These are phyloP conservation scores for Lepus timidus DNA, from an alignment of 2,113 vertebrate genomes.

Conservation along the genomic window DNA sequence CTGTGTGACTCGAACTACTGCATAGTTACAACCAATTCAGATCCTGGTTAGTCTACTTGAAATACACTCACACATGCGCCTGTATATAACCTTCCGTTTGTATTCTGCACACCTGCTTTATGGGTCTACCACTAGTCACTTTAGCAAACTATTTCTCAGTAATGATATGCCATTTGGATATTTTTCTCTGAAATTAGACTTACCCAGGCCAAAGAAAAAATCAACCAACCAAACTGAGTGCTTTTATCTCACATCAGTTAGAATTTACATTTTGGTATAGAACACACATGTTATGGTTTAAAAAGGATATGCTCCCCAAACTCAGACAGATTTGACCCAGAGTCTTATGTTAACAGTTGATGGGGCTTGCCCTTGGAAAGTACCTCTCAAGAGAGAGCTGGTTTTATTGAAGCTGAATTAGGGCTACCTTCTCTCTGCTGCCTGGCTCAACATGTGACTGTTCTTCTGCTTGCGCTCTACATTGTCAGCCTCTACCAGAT, in stretches of 20 bases:
- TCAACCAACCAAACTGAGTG: neutral
- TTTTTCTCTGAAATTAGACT: neutral
- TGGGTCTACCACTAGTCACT: too few relatives aligned
- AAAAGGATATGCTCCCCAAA: too few relatives aligned
- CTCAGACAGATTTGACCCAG: too few relatives aligned
- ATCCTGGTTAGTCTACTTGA: rapidly evolving
- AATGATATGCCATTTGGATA: neutral
- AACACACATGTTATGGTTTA: too few relatives aligned
- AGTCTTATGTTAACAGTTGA: too few relatives aligned
- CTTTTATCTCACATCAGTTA: neutral
- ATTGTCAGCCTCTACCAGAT: too few relatives aligned
- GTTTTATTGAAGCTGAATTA: too few relatives aligned
- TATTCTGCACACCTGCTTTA: neutral
- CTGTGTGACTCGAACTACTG: neutral
- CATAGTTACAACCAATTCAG: neutral
- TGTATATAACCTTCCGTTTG: neutral
- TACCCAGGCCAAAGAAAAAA: neutral
- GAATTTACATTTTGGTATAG: neutral
- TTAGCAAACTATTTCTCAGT: neutral
- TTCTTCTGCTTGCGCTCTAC: too few relatives aligned
- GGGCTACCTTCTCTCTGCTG: too few relatives aligned
- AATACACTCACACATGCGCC: rapidly evolving
- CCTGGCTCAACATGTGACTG: too few relatives aligned
- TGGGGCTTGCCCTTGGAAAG: too few relatives aligned
- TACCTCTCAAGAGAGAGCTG: too few relatives aligned